phyloP scores from a whole-genome alignment of 1,140 invertebrate genomes.

The Lucilia cuprina region DNA sequence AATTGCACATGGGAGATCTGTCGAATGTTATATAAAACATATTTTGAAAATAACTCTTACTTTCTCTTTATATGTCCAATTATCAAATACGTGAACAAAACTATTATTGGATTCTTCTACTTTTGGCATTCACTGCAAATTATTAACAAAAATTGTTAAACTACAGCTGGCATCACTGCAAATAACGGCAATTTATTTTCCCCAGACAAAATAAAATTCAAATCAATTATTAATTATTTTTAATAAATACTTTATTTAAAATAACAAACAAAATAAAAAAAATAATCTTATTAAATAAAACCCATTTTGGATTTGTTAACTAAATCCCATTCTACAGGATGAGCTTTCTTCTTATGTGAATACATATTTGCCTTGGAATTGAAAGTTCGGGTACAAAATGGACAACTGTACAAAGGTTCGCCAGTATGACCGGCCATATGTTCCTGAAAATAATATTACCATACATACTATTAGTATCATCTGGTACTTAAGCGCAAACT shows the following conservation, averaged over 20 bases:
- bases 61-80: too few relatives aligned
- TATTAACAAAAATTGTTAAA: not conserved
- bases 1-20: too few relatives aligned
- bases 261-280: not conserved
- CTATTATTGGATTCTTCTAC: not conserved
- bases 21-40: too few relatives aligned
- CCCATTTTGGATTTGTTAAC: slow-evolving; percentile 2
- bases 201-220: not conserved
- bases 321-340: slow-evolving; percentile 52
- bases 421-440: slow-evolving; percentile 61
- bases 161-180: not conserved
- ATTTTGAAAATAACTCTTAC: too few relatives aligned
- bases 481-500: not conserved
- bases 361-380: slow-evolving; percentile 61
- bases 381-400: slow-evolving; percentile 57
- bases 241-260: not conserved
- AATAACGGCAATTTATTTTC: not conserved
- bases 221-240: not conserved
- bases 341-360: slow-evolving; percentile 56
- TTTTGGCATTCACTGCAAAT: not conserved
- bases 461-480: not conserved
- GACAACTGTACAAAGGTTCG: slow-evolving; percentile 58
- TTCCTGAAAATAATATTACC: slow-evolving; percentile 41
- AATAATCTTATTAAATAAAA: not conserved
- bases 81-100: too few relatives aligned